A percentile compares a stretch with the other conserved stretches of the same genome.
These are phyloP conservation scores for Diaperis boleti DNA, from an alignment of 2,888 invertebrate genomes.

Conservation along the genomic window DNA sequence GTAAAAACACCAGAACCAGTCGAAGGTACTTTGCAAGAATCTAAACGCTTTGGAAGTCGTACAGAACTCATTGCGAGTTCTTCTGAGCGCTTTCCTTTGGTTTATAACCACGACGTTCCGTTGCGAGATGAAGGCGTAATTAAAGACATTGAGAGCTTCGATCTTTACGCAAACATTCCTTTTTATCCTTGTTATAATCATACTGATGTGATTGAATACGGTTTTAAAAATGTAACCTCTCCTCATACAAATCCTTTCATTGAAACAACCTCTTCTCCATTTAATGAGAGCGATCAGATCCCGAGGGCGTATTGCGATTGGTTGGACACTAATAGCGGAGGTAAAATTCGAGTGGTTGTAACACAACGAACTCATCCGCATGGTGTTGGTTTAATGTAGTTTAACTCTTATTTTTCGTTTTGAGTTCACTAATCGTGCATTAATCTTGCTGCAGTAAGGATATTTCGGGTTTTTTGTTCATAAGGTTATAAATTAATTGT, in stretches of 20 bases:
- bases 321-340: conserved; percentile 60
- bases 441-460: conserved; percentile 63
- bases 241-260: conserved; percentile 44
- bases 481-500: conserved; percentile 49
- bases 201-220: conserved; percentile 41
- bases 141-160: conserved; percentile 45
- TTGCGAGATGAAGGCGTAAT: conserved; percentile 32
- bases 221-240: conserved; percentile 35
- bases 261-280: conserved; percentile 50
- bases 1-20: conserved; percentile 54
- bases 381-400: conserved; percentile 54
- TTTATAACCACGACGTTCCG: conserved; percentile 49
- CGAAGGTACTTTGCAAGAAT: conserved; percentile 36
- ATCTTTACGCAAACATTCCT: conserved; percentile 62
- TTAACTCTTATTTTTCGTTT: conserved; percentile 58
- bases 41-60: conserved; percentile 54
- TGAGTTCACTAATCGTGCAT: conserved; percentile 54
- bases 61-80: conserved; percentile 59
- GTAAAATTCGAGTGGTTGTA: conserved; percentile 58
- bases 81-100: conserved; percentile 60
- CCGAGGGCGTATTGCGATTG: conserved; percentile 66
- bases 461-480: conserved; percentile 52
- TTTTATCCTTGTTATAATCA: conserved; percentile 62
- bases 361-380: conserved; percentile 61
- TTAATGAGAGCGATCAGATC: conserved; percentile 49